Evolutionary conservation across 2,113 vertebrate genomes (phyloP), one percentile per base, ranked within the genome.

Genomic region (Megaleporinus macrocephalus): DNA sequence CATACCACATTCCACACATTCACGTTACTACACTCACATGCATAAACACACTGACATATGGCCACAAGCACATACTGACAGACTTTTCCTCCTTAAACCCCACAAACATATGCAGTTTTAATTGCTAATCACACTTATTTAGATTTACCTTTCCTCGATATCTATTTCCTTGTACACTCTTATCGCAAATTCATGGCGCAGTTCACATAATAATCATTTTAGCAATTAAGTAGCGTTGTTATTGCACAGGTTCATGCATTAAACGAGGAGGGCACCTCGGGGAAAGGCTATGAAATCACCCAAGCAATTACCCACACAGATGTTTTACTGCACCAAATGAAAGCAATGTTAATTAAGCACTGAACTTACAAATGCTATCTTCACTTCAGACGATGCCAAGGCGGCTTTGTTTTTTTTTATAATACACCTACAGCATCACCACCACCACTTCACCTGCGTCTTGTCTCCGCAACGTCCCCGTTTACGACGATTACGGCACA

Each of bases 251-350:
- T 88, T 86, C 82, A 80, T 82, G 84, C 65, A 84, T 87, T 87
- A 83, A 88, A 87, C 53, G 80, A 85, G 70, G 61, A 57, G 78
- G 62, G 68, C 73, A 86, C 82, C 49, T 65, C 80, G 20, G 84
- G 81, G 75, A 83, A 68, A 80, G 62, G 68, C 27, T 71, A 79
- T 73, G 29, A 85, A 89, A 88, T 84, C 82, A 86, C 73, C 79
- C 80, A 74, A 81, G 85, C 87, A 87, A 89, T 89, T 89, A 86
- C 73, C 57, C 74, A 55, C 80, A 68, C 87, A 86, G 86, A 87
- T 87, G 90, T 85, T 88, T 86, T 80, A 86, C 83, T 66, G 72
- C 76, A 57, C 83, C 83, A 79, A 80, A 82, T 83, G 76, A 77
- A 86, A 87, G 82, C 80, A 76, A 86, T 69, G 81, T 73, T 88